Evolutionary conservation across 2,888 invertebrate species (phyloP), one percentile per base, ranked within the genome.

Genomic region (Melitaea athalia): DNA sequence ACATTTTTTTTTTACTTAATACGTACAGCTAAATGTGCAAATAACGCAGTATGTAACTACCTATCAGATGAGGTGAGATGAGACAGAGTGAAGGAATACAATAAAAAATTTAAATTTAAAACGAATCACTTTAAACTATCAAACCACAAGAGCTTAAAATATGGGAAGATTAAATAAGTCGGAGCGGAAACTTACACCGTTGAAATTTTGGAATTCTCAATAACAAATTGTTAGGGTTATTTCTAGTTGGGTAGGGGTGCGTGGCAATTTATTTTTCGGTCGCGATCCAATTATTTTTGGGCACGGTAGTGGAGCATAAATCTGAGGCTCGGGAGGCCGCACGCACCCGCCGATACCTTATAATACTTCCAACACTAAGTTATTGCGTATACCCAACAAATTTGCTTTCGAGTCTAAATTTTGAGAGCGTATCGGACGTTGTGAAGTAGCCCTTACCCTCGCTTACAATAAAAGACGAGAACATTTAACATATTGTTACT

Each of bases 261-360:
- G 70, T 78, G 78, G 82, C 87, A 85, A 90, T 89, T 90, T 91
- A 91, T 92, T 88, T 90, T 89, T 88, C 88, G 88, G 85, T 86
- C 84, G 84, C 84, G 79, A 85, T 87, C 90, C 91, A 91, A 91
- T 92, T 91, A 91, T 91, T 92, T 91, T 87, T 84, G 86, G 89
- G 87, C 86, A 85, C 83, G 88, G 85, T 88, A 86, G 85, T 85
- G 82, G 80, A 78, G 84, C 84, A 90, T 78, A 77, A 76, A 78
- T 86, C 85, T 80, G 79, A 76, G 74, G 77, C 76, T 67, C 72
- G 77, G 76, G 42, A 57, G 42, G 72, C 76, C 78, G 78, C 81
- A 83, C 86, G 82, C 84, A 81, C 81, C 79, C 77, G 72, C 74
- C 72, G 73, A 67, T 72, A 75, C 78, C 78, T 76, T 73, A 74